These are phyloP conservation scores for Glaucopsyche alexis DNA, from an alignment of 2,888 invertebrate genomes.

Conservation along the genomic window DNA sequence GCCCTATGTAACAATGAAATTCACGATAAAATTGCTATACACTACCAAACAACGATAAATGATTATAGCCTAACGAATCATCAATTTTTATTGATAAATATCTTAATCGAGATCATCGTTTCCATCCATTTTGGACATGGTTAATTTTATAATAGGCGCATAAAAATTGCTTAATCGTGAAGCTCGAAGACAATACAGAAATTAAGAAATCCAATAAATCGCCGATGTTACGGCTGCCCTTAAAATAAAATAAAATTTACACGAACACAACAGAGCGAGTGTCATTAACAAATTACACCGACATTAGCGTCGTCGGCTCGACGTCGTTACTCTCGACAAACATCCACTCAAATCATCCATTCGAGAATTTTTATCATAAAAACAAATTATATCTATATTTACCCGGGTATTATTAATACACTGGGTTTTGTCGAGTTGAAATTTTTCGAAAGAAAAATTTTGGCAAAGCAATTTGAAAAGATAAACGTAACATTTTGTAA, in stretches of 20 bases:
- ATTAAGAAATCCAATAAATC: conserved; percentile 33
- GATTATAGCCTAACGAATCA: neutral
- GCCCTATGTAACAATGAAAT: conserved; percentile 48
- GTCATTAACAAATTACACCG: conserved; percentile 40
- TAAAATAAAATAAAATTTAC: conserved; percentile 38
- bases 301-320: conserved; percentile 6
- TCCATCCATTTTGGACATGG: neutral
- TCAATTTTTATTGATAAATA: neutral
- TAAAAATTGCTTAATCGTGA: conserved; percentile 3
- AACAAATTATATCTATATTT: conserved; percentile 11
- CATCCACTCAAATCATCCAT: conserved; percentile 13
- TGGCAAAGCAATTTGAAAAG: neutral
- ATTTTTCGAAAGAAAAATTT: neutral
- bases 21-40: conserved; percentile 48
- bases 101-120: neutral
- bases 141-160: neutral
- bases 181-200: conserved; percentile 19
- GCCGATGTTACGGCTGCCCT: conserved; percentile 32
- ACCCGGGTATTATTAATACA: neutral
- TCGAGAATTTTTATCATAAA: conserved; percentile 7
- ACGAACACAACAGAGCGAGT: conserved; percentile 31
- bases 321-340: conserved; percentile 6
- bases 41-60: conserved; percentile 40
- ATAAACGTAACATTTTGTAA: neutral
- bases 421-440: neutral